Conservation (phyloP, 92 coral and sea anemone genomes). For the Scolanthus callimorphus region DNA sequence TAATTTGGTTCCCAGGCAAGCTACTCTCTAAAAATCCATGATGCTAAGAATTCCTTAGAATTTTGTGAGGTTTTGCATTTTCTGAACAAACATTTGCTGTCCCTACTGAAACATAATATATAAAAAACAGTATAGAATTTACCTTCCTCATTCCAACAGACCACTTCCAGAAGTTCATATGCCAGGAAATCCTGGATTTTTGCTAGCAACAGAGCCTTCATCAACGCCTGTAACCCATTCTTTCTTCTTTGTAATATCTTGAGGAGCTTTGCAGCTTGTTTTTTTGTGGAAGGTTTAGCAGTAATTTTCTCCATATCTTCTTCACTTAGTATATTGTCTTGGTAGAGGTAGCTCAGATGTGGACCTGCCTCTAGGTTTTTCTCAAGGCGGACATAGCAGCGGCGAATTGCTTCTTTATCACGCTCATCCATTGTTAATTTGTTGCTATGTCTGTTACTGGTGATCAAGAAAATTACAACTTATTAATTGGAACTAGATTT, state of each 20-base stretch:
- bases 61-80: too few species aligned
- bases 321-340: slow-evolving; percentile 19
- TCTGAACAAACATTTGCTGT: too few species aligned
- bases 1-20: too few species aligned
- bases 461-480: too few species aligned
- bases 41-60: too few species aligned
- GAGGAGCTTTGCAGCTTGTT: slow-evolving; percentile 22
- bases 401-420: slow-evolving; percentile 19
- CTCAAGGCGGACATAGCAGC: slow-evolving; percentile 18
- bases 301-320: slow-evolving; percentile 31
- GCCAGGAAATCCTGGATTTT: slow-evolving; percentile 30
- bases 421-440: slow-evolving; percentile 6
- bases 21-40: too few species aligned
- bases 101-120: too few species aligned
- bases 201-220: slow-evolving; percentile 20
- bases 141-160: slow-evolving; percentile 24
- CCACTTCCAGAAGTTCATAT: slow-evolving; percentile 15
- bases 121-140: too few species aligned
- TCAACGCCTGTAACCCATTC: slow-evolving; percentile 23
- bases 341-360: slow-evolving; percentile 23
- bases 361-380: slow-evolving; percentile 14
- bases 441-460: too few species aligned
- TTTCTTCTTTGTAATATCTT: slow-evolving; percentile 20
- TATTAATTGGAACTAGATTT: too few species aligned
- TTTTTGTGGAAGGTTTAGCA: slow-evolving; percentile 10